Percentiles rank a stretch among this genome's conserved stretches.
Conservation (phyloP, 2,113 vertebrate genomes). For the Phrynosoma blainvillii region DNA sequence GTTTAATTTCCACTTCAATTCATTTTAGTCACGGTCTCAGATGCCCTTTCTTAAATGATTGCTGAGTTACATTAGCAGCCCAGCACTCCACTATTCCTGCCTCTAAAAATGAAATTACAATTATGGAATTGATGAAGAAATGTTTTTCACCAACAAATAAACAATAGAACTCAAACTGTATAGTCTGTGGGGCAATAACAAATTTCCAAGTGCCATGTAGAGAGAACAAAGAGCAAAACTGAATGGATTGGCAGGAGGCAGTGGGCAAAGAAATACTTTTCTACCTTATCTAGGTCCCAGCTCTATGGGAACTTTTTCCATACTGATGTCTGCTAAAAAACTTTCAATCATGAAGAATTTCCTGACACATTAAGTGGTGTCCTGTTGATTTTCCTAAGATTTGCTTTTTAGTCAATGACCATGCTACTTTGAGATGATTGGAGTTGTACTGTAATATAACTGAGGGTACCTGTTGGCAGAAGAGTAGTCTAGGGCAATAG, state of each 20-base stretch:
- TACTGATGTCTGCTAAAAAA: neutral
- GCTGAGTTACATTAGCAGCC: slow-evolving; percentile 43
- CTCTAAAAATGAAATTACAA: rapidly evolving
- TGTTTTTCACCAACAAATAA: neutral
- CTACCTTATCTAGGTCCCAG: neutral
- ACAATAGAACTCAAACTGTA: neutral
- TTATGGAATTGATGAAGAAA: slow-evolving; percentile 8
- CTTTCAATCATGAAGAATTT: neutral
- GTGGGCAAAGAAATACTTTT: slow-evolving; percentile 1
- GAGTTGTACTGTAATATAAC: too few species aligned
- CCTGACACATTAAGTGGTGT: neutral
- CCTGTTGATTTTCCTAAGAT: neutral
- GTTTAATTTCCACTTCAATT: slow-evolving; percentile 32
- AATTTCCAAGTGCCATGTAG: slow-evolving; percentile 19
- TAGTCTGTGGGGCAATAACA: neutral
- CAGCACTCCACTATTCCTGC: neutral
- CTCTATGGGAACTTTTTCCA: neutral
- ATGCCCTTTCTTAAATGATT: slow-evolving; percentile 53
- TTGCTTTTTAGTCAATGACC: neutral
- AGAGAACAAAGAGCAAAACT: neutral
- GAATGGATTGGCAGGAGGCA: too few species aligned
- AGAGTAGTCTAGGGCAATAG: neutral
- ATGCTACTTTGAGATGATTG: neutral
- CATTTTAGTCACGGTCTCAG: slow-evolving; percentile 42
- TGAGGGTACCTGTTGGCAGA: too few species aligned